Percentiles rank a stretch among this genome's conserved stretches.
Evolutionary conservation across 2,113 vertebrate species (phyloP).

Genomic region (Nothobranchius furzeri): DNA sequence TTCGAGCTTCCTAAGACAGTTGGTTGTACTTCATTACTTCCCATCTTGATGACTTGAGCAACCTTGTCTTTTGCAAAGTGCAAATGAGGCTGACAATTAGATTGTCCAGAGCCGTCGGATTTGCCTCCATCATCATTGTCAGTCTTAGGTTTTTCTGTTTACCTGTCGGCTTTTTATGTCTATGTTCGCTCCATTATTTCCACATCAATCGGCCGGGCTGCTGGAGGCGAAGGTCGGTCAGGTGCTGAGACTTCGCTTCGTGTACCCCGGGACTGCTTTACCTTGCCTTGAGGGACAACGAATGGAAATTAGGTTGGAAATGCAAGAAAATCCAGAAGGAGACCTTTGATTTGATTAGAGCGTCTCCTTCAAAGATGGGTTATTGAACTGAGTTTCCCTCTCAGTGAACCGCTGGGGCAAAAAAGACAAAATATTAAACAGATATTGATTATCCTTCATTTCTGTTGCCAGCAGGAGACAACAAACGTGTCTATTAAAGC

Average conservation of each 20-base stretch:
- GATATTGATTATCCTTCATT: conserved; percentile 51
- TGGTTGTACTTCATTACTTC: background rate
- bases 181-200: conserved; percentile 29
- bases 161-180: conserved; percentile 2
- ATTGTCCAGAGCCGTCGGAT: background rate
- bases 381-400: conserved; percentile 37
- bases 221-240: conserved; percentile 49
- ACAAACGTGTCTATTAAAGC: conserved; percentile 4
- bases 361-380: conserved; percentile 41
- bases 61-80: conserved; percentile 52
- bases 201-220: conserved; percentile 48
- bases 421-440: conserved; percentile 41
- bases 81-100: conserved; percentile 44
- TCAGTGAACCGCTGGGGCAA: conserved; percentile 22
- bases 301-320: conserved; percentile 60
- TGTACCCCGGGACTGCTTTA: conserved; percentile 41
- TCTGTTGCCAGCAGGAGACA: background rate
- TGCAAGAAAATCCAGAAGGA: conserved; percentile 33
- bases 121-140: conserved; percentile 53
- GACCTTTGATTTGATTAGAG: conserved; percentile 58
- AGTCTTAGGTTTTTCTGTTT: conserved; percentile 39
- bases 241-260: conserved; percentile 5
- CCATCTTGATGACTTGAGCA: conserved; percentile 15
- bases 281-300: conserved; percentile 59
- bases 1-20: background rate